Evolutionary conservation across 2,113 vertebrate genomes (phyloP).

Genomic region (Perca fluviatilis): DNA sequence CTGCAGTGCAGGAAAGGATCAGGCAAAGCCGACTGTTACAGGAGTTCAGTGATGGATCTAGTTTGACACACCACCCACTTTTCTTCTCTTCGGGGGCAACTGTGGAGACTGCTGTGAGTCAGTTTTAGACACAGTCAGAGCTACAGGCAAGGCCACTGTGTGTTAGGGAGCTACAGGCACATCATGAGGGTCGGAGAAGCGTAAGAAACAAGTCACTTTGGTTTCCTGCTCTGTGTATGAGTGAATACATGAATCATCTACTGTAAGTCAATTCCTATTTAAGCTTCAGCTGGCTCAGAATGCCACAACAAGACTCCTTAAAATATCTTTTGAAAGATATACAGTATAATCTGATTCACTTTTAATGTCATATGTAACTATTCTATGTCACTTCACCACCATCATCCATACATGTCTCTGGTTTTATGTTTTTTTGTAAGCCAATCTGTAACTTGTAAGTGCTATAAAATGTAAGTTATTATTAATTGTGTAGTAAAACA

Average conservation of each 20-base stretch:
- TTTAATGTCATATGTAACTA: not conserved
- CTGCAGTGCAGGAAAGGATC: slow-evolving; percentile 30
- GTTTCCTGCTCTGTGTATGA: not conserved
- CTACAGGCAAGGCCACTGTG: not conserved
- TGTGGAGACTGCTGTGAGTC: slow-evolving; percentile 22
- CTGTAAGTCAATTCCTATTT: not conserved
- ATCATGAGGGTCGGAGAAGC: not conserved
- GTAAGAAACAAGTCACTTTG: not conserved
- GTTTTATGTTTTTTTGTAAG: not conserved
- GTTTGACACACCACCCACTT: slow-evolving; percentile 22
- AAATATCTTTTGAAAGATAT: not conserved
- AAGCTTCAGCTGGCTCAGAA: not conserved
- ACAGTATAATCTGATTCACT: no score
- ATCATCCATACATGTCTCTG: not conserved
- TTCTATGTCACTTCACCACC: not conserved
- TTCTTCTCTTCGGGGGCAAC: not conserved
- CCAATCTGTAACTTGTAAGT: not conserved
- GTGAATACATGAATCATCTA: not conserved
- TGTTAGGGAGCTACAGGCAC: not conserved
- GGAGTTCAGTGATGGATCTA: slow-evolving; percentile 34
- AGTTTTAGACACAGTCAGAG: not conserved
- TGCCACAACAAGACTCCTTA: not conserved
- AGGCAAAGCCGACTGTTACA: slow-evolving; percentile 13
- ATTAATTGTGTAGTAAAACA: not conserved
- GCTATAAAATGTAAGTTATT: not conserved